These are phyloP conservation scores for Saguinus imperator DNA, from an alignment of 2,113 vertebrate species.

Conservation along the genomic window DNA sequence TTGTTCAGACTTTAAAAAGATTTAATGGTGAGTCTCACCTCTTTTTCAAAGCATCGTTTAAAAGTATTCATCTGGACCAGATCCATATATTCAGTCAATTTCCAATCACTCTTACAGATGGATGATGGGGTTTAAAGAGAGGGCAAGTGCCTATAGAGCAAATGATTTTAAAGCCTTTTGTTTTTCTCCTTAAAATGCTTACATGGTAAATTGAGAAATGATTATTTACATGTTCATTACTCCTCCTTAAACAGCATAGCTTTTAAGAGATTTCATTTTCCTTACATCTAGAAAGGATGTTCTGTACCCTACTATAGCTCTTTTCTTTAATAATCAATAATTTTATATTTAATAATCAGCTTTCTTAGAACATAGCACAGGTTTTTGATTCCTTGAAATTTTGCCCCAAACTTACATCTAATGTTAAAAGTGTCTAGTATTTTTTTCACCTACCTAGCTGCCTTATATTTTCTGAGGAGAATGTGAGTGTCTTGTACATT, in stretches of 20 bases:
- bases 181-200: background rate
- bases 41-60: background rate
- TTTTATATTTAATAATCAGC: background rate
- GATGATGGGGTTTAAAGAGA: background rate
- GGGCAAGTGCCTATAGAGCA: background rate
- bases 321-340: background rate
- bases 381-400: background rate
- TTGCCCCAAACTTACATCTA: background rate
- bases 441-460: background rate
- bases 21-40: background rate
- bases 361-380: background rate
- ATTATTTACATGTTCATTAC: background rate
- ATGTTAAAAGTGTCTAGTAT: background rate
- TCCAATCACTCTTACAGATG: background rate
- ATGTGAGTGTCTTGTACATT: background rate
- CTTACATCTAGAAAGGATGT: background rate
- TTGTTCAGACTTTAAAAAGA: background rate
- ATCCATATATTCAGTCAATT: background rate
- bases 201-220: background rate
- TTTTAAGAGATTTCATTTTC: background rate
- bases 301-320: background rate
- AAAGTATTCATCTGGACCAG: background rate
- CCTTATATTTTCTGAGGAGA: background rate
- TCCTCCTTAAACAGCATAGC: background rate
- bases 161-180: background rate